phyloP scores from a whole-genome alignment of 2,888 invertebrate species.

The Orchestes rusci region DNA sequence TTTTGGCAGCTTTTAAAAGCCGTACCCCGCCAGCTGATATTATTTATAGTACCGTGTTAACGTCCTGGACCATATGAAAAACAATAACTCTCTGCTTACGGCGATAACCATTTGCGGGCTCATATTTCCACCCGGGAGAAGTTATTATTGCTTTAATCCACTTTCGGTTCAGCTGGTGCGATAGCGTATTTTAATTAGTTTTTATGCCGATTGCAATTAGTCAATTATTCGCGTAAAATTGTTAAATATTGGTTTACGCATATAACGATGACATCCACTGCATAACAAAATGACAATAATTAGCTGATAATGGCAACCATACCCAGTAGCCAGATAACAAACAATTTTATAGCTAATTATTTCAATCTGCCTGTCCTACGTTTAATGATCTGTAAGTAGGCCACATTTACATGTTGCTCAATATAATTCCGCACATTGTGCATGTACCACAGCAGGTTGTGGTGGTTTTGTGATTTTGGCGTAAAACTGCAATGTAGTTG shows the following conservation, averaged over 20 bases:
- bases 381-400: conserved; percentile 21
- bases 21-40: conserved; percentile 31
- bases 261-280: conserved; percentile 9
- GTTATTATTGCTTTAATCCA: too few species aligned
- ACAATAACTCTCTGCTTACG: conserved; percentile 4
- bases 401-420: conserved; percentile 16
- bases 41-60: conserved; percentile 33
- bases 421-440: conserved; percentile 15
- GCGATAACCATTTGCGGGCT: neutral
- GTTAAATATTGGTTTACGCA: too few species aligned
- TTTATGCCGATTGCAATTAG: too few species aligned
- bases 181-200: too few species aligned
- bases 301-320: conserved; percentile 9
- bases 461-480: too few species aligned
- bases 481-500: too few species aligned
- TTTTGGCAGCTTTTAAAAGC: conserved; percentile 27
- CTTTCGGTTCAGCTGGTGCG: too few species aligned
- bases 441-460: conserved; percentile 13
- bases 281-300: conserved; percentile 11
- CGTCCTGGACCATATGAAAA: conserved; percentile 10
- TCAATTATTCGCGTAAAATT: too few species aligned
- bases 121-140: too few species aligned
- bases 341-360: conserved; percentile 17
- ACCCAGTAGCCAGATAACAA: conserved; percentile 9
- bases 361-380: conserved; percentile 13